Percentiles rank a stretch among this genome's conserved stretches.
phyloP scores from a whole-genome alignment of 2,888 invertebrate species.

The Teleiodes luculella region DNA sequence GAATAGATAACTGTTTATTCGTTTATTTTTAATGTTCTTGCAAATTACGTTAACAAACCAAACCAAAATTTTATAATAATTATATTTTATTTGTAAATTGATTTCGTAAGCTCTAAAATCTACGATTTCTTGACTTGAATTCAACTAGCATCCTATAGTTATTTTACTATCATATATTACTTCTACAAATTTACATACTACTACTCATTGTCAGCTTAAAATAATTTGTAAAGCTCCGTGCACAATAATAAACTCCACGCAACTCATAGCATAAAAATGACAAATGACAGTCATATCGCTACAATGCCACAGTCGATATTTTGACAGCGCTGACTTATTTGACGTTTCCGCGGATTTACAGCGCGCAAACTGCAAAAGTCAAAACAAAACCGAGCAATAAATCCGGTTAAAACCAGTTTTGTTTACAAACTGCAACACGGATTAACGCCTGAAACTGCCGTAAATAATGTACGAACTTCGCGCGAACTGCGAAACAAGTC shows the following conservation, averaged over 20 bases:
- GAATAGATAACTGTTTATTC: no score
- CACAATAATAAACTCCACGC: not conserved
- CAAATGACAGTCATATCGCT: not conserved
- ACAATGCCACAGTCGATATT: not conserved
- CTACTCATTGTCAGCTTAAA: no score
- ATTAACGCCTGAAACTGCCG: not conserved
- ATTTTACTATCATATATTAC: no score
- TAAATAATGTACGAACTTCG: slow-evolving; percentile 4
- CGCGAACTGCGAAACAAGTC: not conserved
- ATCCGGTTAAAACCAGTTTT: slow-evolving; percentile 2
- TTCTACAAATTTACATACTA: no score
- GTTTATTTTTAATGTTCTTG: no score
- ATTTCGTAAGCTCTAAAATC: no score
- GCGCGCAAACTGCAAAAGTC: not conserved
- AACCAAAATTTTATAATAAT: no score
- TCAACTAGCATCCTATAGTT: no score
- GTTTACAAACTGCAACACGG: slow-evolving; percentile 5
- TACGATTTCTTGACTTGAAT: no score
- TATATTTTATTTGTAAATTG: no score
- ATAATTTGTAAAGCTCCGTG: not conserved
- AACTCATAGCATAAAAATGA: not conserved
- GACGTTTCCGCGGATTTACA: not conserved
- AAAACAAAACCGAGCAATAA: slow-evolving; percentile 1
- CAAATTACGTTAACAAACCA: no score
- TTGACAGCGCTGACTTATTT: not conserved